Base-by-base conservation (phyloP, 30 jellyfish, hydroid and myxozoan genomes). In the Pseudorhiza aurosa region DNA sequence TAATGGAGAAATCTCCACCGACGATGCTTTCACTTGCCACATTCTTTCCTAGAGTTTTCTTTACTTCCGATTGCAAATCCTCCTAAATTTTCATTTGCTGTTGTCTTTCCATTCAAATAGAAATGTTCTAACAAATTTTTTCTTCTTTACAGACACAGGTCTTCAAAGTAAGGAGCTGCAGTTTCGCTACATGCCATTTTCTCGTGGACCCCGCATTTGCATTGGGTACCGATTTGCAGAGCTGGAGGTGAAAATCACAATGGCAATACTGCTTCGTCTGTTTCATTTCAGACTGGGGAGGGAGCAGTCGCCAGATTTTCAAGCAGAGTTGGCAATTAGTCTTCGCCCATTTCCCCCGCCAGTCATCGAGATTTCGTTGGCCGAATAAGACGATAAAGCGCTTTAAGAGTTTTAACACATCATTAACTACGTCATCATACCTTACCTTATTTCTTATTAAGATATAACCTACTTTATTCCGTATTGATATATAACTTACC, bases 141-240 rank as follows among this genome's bases (percentile, higher is more conserved):
- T n/a, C n/a, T n/a, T n/a, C n/a, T n/a, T n/a, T n/a, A n/a, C n/a
- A n/a, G n/a, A n/a, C n/a, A n/a, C n/a, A n/a, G n/a, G n/a, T n/a
- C n/a, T n/a, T n/a, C n/a, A n/a, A n/a, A 39, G 50, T 12, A 39
- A 5, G 12, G 50, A 39, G 50, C 12, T 39, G 50, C 50, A 39
- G 50, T 39, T 39, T 12, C 50, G 50, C 25, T 56, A 17, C 70
- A 25, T 56, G 70, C 70, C 70, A 32, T 56, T 56, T 56, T 28
- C 36, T 17, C 31, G 70, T 1, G 70, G 70, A 14, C 70, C 70
- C 17, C 70, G 70, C 63, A 47, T 47, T 25, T 47, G 63, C 22
- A 47, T 47, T 47, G 63, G 63, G 28, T 47, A 47, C 22, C 63
- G 63, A 47, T 47, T 47, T 47, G 63, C 63, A 47, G 63, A 47